Base-by-base conservation (phyloP, 2,888 invertebrate genomes). In the Barypeithes pellucidus region DNA sequence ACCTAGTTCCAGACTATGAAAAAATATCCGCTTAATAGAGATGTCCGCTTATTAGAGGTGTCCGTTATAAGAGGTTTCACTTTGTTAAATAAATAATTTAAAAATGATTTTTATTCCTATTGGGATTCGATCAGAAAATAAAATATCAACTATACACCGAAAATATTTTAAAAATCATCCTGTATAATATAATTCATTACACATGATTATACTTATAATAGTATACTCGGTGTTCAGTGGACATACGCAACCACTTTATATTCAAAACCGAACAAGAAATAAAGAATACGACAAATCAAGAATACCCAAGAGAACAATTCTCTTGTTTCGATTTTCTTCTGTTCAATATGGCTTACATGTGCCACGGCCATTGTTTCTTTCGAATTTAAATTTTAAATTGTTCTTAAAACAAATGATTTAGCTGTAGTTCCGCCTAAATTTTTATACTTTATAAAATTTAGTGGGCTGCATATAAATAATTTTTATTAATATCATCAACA, bases 301-400 rank as follows among this genome's bases (percentile, higher is more conserved):
- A 54, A 63, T 63, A 50, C 50, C 29, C 50, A 36, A 63, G 29
- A 9, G 45, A 29, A 43, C 61, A 43, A 45, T 61, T 60, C 60
- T 20, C 22, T 39, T 39, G 47, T 18, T 66, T 33, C 36, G 52
- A 50, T 59, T 33, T 59, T 22, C 43, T 14, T 59, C 43, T 67
- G 67, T 67, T 60, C 47, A 33, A 60, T 50, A 62, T 69, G 36
- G 61, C 59, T 20, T 69, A 61, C 68, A 69, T 43, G 57, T 63
- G 45, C n/a, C 63, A 57, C 54, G 16, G 24, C 70, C 33, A 70
- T 70, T 70, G 70, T 70, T 45, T 70, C 14, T 7, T 62, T 52
- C 24, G 43, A 62, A 70, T 63, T 70, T 70, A 29, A 70, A 70
- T 20, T 70, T 70, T 45, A 70, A 70, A 70, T 69, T 57, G n/a